These are phyloP conservation scores for Parauchenoglanis ngamensis DNA, from an alignment of 2,797 vertebrate species.

Conservation along the genomic window DNA sequence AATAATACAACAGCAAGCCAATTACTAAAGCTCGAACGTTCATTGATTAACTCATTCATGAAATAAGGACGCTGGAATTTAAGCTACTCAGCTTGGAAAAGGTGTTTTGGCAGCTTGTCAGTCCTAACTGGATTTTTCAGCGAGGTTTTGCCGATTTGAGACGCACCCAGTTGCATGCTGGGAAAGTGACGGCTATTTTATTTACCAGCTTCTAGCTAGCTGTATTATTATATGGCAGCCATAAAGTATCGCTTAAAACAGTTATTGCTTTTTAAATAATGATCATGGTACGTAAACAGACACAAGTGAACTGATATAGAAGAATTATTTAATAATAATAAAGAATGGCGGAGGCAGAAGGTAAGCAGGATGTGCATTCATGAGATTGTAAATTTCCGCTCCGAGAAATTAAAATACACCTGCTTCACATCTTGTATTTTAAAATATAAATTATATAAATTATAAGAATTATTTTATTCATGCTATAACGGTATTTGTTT, in stretches of 20 bases:
- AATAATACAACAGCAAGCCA: background rate
- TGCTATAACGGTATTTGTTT: background rate
- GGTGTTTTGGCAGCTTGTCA: background rate
- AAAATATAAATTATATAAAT: background rate
- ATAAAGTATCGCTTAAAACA: background rate
- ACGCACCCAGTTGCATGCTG: constrained; percentile 36
- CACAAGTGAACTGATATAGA: background rate
- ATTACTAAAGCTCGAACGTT: background rate
- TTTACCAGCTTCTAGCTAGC: constrained; percentile 3
- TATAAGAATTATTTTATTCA: background rate
- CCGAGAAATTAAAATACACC: background rate
- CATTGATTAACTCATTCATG: background rate
- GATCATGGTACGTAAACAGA: background rate
- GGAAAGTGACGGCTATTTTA: constrained; percentile 28
- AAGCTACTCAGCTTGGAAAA: background rate
- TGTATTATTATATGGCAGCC: background rate
- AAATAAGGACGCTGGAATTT: background rate
- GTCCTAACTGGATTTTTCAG: background rate
- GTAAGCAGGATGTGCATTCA: constrained; percentile 29
- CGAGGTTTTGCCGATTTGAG: background rate
- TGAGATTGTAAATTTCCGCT: background rate
- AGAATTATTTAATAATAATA: background rate
- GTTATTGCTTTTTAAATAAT: background rate
- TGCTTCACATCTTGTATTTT: background rate
- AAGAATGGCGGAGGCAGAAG: constrained; percentile 55